phyloP scores from a whole-genome alignment of 2,113 vertebrate species.

The Proteles cristata region DNA sequence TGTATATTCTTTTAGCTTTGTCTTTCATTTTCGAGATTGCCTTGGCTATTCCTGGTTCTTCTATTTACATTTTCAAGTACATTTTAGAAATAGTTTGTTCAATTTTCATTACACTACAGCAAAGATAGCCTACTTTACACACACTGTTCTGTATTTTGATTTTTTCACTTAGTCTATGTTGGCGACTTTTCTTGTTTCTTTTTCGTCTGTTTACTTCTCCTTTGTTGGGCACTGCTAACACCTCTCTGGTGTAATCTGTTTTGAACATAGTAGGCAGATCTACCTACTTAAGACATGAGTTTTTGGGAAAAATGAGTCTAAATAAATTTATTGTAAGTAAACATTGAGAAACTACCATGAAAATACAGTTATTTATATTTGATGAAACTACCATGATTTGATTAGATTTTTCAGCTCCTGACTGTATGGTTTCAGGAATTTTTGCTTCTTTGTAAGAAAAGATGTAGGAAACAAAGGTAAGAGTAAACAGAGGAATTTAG shows the following conservation, averaged over 20 bases:
- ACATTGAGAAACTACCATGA: not conserved
- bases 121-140: not conserved
- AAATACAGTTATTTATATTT: not conserved
- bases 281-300: not conserved
- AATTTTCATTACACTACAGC: not conserved
- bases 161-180: not conserved
- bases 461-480: not conserved
- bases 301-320: not conserved
- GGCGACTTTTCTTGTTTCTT: not conserved
- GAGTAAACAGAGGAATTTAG: not conserved
- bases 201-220: not conserved
- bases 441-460: conserved; percentile 27
- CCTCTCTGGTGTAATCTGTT: not conserved
- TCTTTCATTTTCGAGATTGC: not conserved
- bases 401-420: not conserved
- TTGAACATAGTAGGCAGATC: not conserved
- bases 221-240: not conserved
- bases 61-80: not conserved
- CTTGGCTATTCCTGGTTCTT: not conserved
- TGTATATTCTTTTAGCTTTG: not conserved
- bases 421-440: not conserved
- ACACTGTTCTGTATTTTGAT: not conserved
- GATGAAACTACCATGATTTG: not conserved
- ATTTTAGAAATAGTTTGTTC: not conserved
- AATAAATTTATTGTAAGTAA: conserved; percentile 34